These are phyloP conservation scores for Cheiracanthium punctorium DNA, from an alignment of 2,888 invertebrate species.

Conservation along the genomic window DNA sequence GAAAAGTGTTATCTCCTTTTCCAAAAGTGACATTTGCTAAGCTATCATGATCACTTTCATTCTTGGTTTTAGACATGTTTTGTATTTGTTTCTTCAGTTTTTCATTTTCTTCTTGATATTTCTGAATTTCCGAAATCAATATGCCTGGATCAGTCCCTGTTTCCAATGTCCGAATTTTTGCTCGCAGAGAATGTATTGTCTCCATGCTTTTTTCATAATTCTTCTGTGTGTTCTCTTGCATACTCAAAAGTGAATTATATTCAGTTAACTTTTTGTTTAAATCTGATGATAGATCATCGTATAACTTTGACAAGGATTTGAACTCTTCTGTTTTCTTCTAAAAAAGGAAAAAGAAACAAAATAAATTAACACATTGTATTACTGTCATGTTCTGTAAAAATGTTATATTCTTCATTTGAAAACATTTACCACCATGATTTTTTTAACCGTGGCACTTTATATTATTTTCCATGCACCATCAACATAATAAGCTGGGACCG, in stretches of 20 bases:
- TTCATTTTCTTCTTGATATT: slow-evolving; percentile 18
- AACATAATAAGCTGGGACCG: too few relatives aligned
- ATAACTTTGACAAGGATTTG: slow-evolving; percentile 24
- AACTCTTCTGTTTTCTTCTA: slow-evolving; percentile 43
- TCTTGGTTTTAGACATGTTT: background rate
- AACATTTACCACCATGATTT: too few relatives aligned
- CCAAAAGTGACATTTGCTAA: too few relatives aligned
- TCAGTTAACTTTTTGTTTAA: slow-evolving; percentile 21
- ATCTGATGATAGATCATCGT: slow-evolving; percentile 20
- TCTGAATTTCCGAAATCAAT: slow-evolving; percentile 39
- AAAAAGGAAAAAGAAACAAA: background rate
- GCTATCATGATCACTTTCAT: too few relatives aligned
- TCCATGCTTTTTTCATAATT: slow-evolving; percentile 37
- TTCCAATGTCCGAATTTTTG: too few relatives aligned
- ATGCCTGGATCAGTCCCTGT: slow-evolving; percentile 25
- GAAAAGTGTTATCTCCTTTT: too few relatives aligned
- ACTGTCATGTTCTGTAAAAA: too few relatives aligned
- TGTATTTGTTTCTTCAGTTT: slow-evolving; percentile 13
- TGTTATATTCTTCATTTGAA: too few relatives aligned
- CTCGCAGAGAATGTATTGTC: slow-evolving; percentile 25
- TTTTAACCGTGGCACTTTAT: too few relatives aligned
- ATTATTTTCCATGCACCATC: too few relatives aligned
- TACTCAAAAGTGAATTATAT: background rate
- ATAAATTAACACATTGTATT: too few relatives aligned
- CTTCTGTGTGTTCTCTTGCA: background rate